Evolutionary conservation across 1,140 invertebrate genomes (phyloP).

Genomic region (Pentalonia nigronervosa): DNA sequence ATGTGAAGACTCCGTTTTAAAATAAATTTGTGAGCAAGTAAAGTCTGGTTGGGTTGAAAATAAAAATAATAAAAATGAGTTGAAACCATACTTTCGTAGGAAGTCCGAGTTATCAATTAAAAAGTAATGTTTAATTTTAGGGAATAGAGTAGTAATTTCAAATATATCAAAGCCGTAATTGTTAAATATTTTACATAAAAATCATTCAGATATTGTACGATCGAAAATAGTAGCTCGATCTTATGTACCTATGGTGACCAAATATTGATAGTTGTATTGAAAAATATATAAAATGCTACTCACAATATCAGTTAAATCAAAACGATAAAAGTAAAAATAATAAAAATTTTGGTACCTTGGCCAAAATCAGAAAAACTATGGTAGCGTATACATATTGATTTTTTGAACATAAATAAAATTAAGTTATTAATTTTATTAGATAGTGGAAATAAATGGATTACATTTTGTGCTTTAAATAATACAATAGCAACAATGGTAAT

Average conservation of each 20-base stretch:
- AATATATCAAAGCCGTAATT: neutral
- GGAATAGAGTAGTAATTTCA: conserved; percentile 58
- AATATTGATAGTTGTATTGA: too few species aligned
- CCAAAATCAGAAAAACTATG: neutral
- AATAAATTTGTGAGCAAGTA: neutral
- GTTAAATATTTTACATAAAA: conserved; percentile 55
- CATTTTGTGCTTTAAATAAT: too few species aligned
- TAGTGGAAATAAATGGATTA: neutral
- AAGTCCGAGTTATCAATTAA: neutral
- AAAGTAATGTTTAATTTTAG: conserved; percentile 14
- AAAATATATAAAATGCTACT: too few species aligned
- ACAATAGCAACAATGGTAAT: neutral
- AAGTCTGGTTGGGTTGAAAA: neutral
- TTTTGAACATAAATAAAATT: neutral
- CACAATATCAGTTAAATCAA: conserved; percentile 61
- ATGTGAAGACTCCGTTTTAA: neutral
- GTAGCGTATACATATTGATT: conserved; percentile 19
- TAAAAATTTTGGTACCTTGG: neutral
- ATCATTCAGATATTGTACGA: conserved; percentile 55
- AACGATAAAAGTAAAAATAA: conserved; percentile 25
- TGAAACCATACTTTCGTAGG: neutral
- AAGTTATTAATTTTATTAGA: neutral
- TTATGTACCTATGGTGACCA: too few species aligned
- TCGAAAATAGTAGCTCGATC: conserved; percentile 53
- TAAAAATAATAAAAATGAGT: neutral